Conservation (phyloP, 1,140 invertebrate genomes). For the Hormaphis cornu region DNA sequence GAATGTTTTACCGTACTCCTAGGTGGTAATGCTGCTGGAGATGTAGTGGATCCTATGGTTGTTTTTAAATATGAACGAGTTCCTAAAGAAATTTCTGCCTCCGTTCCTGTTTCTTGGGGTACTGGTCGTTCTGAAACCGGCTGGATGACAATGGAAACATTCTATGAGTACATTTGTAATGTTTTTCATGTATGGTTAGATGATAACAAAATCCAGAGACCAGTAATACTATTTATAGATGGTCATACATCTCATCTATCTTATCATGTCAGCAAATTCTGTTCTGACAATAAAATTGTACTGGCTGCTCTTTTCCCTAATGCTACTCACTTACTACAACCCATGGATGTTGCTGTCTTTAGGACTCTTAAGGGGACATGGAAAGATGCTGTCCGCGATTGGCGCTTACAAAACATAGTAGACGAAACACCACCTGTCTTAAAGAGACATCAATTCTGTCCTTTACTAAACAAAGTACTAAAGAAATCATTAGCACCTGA, state of each 20-base stretch:
- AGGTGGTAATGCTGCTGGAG: too few relatives aligned
- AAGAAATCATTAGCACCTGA: conserved; percentile 33
- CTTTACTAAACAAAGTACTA: conserved; percentile 39
- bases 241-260: conserved; percentile 40
- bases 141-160: conserved; percentile 43
- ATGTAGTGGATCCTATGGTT: too few relatives aligned
- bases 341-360: conserved; percentile 42
- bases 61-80: too few relatives aligned
- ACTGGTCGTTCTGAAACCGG: too few relatives aligned
- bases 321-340: conserved; percentile 43
- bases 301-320: conserved; percentile 42
- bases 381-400: conserved; percentile 37
- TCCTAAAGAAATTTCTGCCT: too few relatives aligned
- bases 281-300: neutral
- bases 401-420: conserved; percentile 25
- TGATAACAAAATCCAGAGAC: conserved; percentile 39
- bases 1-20: too few relatives aligned
- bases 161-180: conserved; percentile 43
- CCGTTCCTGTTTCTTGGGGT: too few relatives aligned
- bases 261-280: neutral
- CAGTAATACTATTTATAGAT: conserved; percentile 41
- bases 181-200: conserved; percentile 42
- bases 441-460: conserved; percentile 37
- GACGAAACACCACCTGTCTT: neutral
- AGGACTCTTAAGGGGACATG: conserved; percentile 40